phyloP scores from a whole-genome alignment of 37 sponge, comb jelly and placozoan genomes.

The Beroe ovata region DNA sequence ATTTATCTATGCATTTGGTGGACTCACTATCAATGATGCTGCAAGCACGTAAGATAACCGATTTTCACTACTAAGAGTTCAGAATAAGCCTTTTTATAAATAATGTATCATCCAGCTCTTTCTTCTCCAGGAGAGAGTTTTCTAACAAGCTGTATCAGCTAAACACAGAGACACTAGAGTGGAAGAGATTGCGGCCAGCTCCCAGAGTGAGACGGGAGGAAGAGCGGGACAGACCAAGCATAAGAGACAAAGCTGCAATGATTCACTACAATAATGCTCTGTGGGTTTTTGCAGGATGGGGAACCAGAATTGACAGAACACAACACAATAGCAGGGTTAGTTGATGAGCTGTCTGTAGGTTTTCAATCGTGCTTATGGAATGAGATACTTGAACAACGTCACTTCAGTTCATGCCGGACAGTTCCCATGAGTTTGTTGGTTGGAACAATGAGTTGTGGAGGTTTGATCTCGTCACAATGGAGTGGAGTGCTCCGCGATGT shows the following conservation, averaged over 20 bases:
- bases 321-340: conserved; percentile 35
- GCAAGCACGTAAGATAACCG: neutral
- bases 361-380: neutral
- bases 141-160: conserved; percentile 31
- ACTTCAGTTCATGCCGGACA: conserved; percentile 46
- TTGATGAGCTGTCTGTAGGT: neutral
- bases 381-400: too few relatives aligned
- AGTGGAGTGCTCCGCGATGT: conserved; percentile 43
- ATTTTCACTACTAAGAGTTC: too few relatives aligned
- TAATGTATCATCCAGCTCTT: neutral
- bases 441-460: conserved; percentile 67
- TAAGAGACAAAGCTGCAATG: conserved; percentile 52
- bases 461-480: conserved; percentile 26
- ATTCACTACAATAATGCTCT: conserved; percentile 24
- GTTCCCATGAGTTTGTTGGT: conserved; percentile 50
- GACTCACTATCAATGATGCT: conserved; percentile 46
- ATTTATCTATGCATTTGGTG: conserved; percentile 48
- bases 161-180: conserved; percentile 39
- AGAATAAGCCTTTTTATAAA: too few relatives aligned
- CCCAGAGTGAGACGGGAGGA: neutral
- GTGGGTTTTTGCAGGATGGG: conserved; percentile 64
- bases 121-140: conserved; percentile 16
- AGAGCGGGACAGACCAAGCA: neutral
- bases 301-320: conserved; percentile 9
- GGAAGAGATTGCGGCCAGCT: neutral